These are phyloP conservation scores for Tetheella fluctuosa DNA, from an alignment of 2,888 invertebrate genomes.

Conservation along the genomic window DNA sequence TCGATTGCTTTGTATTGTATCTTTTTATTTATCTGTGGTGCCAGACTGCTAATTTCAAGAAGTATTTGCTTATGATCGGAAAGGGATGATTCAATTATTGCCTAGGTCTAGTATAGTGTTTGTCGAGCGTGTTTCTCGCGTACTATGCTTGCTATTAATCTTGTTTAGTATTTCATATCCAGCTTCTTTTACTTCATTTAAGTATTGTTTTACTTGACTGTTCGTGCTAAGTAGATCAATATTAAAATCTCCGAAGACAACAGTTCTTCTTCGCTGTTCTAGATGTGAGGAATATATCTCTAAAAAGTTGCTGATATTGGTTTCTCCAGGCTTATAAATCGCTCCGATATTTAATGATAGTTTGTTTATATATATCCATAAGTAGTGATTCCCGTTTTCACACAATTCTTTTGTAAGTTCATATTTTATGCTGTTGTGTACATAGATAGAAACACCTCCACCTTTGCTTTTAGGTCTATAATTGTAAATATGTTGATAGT, in stretches of 20 bases:
- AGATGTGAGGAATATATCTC: background rate
- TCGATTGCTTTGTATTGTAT: slow-evolving; percentile 26
- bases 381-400: slow-evolving; percentile 31
- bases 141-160: slow-evolving; percentile 17
- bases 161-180: slow-evolving; percentile 25
- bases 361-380: slow-evolving; percentile 33
- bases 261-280: background rate
- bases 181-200: slow-evolving; percentile 3
- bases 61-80: slow-evolving; percentile 31
- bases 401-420: slow-evolving; percentile 23
- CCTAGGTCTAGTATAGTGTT: slow-evolving; percentile 26
- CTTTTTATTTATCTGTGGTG: slow-evolving; percentile 13
- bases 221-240: no score
- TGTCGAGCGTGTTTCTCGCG: slow-evolving; percentile 21
- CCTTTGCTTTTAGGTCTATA: slow-evolving; percentile 15
- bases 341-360: slow-evolving; percentile 23
- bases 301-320: background rate
- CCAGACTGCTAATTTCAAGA: slow-evolving; percentile 20
- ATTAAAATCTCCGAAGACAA: no score
- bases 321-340: background rate
- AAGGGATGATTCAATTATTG: slow-evolving; percentile 28
- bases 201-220: background rate
- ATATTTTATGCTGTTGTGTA: slow-evolving; percentile 24
- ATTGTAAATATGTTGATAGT: slow-evolving; percentile 17
- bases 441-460: slow-evolving; percentile 21